phyloP scores from a whole-genome alignment of 2,797 vertebrate genomes.

The Hemibagrus guttatus region DNA sequence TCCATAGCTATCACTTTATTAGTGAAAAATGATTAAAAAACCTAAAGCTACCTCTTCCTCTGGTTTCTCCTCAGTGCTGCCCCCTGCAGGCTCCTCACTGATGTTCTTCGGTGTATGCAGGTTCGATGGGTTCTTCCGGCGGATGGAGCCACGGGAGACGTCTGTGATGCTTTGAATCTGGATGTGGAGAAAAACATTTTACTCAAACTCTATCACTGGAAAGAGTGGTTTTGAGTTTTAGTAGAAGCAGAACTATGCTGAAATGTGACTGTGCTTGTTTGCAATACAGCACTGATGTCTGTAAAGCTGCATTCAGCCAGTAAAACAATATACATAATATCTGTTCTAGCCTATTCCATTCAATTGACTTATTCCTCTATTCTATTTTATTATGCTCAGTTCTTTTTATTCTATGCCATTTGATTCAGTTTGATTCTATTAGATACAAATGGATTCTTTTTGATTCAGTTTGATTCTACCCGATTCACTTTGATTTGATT shows the following conservation, averaged over 20 bases:
- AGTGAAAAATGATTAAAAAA: not conserved
- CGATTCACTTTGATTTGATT: too few relatives aligned
- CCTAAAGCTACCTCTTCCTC: constrained; percentile 82
- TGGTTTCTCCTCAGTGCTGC: constrained; percentile 80
- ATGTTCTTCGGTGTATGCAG: constrained; percentile 77
- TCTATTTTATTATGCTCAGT: not conserved
- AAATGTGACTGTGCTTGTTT: not conserved
- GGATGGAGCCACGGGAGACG: constrained; percentile 93
- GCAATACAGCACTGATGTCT: not conserved
- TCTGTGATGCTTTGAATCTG: constrained; percentile 99
- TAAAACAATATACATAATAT: not conserved
- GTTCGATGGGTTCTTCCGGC: constrained; percentile 87
- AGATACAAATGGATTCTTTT: too few relatives aligned
- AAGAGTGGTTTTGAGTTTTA: not conserved
- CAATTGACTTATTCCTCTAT: not conserved
- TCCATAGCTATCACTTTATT: not conserved
- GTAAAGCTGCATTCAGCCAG: not conserved
- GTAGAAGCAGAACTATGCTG: not conserved
- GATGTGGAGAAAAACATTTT: not conserved
- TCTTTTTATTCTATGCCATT: not conserved
- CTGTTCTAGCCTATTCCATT: too few relatives aligned
- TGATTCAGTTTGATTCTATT: too few relatives aligned
- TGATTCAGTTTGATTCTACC: too few relatives aligned
- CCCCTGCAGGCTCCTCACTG: constrained; percentile 81
- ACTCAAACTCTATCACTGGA: not conserved